Conservation (phyloP, 2,888 invertebrate genomes). For the Ophion ellenae region DNA sequence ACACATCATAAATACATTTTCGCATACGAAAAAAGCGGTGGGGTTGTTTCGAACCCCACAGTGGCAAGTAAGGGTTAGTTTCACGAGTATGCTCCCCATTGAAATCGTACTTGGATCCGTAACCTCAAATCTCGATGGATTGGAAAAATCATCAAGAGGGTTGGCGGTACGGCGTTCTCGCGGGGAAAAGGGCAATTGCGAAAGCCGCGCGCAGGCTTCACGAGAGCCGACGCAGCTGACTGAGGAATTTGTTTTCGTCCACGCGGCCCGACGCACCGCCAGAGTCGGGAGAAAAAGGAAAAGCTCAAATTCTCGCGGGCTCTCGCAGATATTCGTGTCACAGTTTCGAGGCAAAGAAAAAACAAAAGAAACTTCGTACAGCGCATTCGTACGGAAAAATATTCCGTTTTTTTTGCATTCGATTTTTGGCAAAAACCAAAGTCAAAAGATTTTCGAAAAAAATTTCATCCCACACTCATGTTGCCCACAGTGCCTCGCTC, state of each 20-base stretch:
- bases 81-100: neutral
- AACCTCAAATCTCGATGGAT: neutral
- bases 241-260: slow-evolving; percentile 43
- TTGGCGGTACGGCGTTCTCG: neutral
- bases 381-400: neutral
- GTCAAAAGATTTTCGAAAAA: neutral
- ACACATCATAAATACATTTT: too few species aligned
- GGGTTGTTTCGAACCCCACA: too few species aligned
- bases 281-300: slow-evolving; percentile 74
- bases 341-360: slow-evolving; percentile 70
- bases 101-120: neutral
- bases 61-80: too few species aligned
- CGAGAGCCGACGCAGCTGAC: slow-evolving; percentile 39
- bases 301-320: slow-evolving; percentile 75
- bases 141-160: neutral
- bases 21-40: too few species aligned
- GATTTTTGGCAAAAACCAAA: neutral
- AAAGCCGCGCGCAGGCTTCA: slow-evolving; percentile 12
- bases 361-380: neutral
- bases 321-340: slow-evolving; percentile 79
- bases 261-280: slow-evolving; percentile 15
- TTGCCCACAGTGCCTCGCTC: neutral
- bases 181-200: neutral
- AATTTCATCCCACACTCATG: neutral
- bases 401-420: neutral